Evolutionary conservation across 2,113 vertebrate genomes (phyloP).

Genomic region (Epinephelus cyanopodus): DNA sequence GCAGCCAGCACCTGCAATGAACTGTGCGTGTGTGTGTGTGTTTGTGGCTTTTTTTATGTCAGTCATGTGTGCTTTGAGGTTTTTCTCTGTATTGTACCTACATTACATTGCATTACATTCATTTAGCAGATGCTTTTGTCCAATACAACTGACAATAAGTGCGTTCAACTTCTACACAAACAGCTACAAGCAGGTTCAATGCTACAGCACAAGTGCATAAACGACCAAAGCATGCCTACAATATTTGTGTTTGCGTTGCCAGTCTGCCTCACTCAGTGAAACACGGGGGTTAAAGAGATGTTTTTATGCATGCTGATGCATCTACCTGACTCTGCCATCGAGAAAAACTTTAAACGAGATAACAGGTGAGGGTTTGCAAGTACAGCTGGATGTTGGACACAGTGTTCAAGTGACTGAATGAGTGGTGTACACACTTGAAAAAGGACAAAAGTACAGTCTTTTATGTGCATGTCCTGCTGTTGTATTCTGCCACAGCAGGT

Average conservation of each 20-base stretch:
- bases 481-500: background rate
- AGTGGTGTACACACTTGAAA: background rate
- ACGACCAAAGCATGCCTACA: background rate
- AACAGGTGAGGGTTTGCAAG: background rate
- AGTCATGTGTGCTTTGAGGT: background rate
- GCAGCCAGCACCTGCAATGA: slow-evolving; percentile 22
- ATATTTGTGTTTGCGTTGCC: background rate
- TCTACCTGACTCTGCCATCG: background rate
- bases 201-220: background rate
- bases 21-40: slow-evolving; percentile 23
- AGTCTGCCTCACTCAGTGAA: background rate
- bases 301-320: background rate
- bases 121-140: slow-evolving; percentile 2
- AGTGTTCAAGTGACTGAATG: slow-evolving; percentile 2
- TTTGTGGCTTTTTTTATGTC: background rate
- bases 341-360: background rate
- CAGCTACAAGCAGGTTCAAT: background rate
- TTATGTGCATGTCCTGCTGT: slow-evolving; percentile 8
- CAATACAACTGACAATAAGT: slow-evolving; percentile 8
- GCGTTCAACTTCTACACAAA: slow-evolving; percentile 14
- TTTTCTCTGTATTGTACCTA: background rate
- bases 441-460: slow-evolving; percentile 3
- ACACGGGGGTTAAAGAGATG: background rate
- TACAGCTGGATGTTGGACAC: background rate
- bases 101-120: slow-evolving; percentile 3